Base-by-base conservation (phyloP, 2,888 invertebrate genomes). In the Harpalus rufipes region DNA sequence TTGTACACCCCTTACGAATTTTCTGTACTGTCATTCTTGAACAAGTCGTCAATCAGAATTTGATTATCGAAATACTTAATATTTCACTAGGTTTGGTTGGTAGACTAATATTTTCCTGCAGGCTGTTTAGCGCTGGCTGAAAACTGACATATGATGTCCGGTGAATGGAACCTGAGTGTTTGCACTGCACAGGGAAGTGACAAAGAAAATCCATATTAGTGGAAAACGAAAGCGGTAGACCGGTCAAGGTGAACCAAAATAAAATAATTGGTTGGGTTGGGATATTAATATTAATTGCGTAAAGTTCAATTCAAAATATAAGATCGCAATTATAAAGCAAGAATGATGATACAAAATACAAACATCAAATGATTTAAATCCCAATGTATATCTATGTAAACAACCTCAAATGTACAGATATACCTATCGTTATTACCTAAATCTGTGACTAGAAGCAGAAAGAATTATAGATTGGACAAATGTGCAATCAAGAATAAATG, bases 171-270 rank as follows among this genome's bases (percentile, higher is more conserved):
- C 51, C 14, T 12, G 6, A 51, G 41, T 44, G 51, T 74, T 16
- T 74, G 18, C 21, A 72, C 25, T 76, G 44, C 51, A 25, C 44
- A 76, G 16, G 5, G 59, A 59, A 59, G 14, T 16, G 68, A 68
- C 14, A 68, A 68, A 32, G 68, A 68, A 68, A 68, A 68, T 68
- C 68, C 39, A 68, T 68, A 39, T 39, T 14, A 39, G 44, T 51
- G 44, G 39, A 68, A 51, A 76, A 76, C n/a, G 18, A 68, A 56
- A 44, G 51, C 76, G 44, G 44, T 76, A 18, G 18, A 76, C 44
- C 51, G 76, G 76, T 76, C 76, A 76, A 76, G 76, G 76, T 76
- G 44, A 72, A 76, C 76, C 25, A 51, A 76, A 76, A 76, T 76
- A 76, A 3, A 51, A 76, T 76, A 76, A 76, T 76, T 76, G 51